Percentiles rank a stretch among this genome's conserved stretches.
These are phyloP conservation scores for Ellobius talpinus DNA, from an alignment of 2,113 vertebrate genomes.

Conservation along the genomic window DNA sequence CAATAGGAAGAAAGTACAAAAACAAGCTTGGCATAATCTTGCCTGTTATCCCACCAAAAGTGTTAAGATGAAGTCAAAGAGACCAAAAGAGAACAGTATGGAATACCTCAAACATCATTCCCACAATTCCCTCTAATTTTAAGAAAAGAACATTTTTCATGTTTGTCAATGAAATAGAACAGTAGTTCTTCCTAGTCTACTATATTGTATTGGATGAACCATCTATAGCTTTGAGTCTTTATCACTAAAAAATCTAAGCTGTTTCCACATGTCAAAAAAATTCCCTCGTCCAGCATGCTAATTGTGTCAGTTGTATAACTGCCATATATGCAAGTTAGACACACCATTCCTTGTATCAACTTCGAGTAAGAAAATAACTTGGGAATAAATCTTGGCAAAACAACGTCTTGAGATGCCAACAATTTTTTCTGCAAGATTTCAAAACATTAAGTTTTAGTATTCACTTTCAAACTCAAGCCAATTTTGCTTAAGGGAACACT, in stretches of 20 bases:
- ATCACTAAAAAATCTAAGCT: not conserved
- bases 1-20: not conserved
- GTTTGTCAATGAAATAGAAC: not conserved
- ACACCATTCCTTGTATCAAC: constrained; percentile 63
- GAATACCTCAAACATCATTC: not conserved
- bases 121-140: not conserved
- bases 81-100: not conserved
- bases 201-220: not conserved
- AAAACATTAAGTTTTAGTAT: constrained; percentile 78
- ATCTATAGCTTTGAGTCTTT: not conserved
- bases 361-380: constrained; percentile 80
- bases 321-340: constrained; percentile 63
- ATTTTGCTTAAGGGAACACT: constrained; percentile 76
- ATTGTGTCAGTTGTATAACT: constrained; percentile 40
- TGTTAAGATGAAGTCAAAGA: not conserved
- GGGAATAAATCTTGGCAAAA: constrained; percentile 82
- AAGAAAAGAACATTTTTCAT: not conserved
- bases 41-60: not conserved
- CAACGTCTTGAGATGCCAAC: constrained; percentile 71
- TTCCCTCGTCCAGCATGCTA: not conserved
- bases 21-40: not conserved
- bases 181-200: not conserved
- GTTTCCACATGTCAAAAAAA: not conserved
- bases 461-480: constrained; percentile 72
- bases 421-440: constrained; percentile 79